Evolutionary conservation across 2,113 vertebrate genomes (phyloP), one percentile per base, ranked within the genome.

Genomic region (Aythya baeri): DNA sequence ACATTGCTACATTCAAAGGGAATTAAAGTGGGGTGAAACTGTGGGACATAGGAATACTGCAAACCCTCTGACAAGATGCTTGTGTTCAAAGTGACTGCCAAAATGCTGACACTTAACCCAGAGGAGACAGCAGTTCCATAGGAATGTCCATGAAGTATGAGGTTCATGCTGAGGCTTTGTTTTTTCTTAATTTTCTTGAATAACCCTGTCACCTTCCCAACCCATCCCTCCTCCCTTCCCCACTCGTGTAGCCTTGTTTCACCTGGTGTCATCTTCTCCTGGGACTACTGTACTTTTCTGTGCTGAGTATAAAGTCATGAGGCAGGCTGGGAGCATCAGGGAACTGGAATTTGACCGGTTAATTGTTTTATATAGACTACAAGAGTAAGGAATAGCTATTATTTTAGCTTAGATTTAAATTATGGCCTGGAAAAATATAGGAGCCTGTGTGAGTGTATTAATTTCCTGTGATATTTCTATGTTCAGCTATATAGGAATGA

Each of bases 261-360:
- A 78, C 1, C 2, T 25, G 7, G 4, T 61, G 7, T 0, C 36
- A 3, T 44, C 31, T 43, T 41, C 38, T n/a, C 22, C 44, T 50
- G 17, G 17, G 22, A 38, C 54, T 38, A 32, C 22, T 31, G 43
- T 43, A n/a, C 55, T 81, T 46, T 38, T 32, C 15, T 18, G 22
- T 46, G 38, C 71, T 26, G 12, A 16, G 25, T 22, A 67, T 49
- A 49, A 73, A 46, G 25, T 50, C 29, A n/a, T 10, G 17, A 46
- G 14, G 44, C 15, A 73, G 43, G 50, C 55, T 86, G 44, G 44
- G 23, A 77, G 23, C 20, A 71, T 32, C 11, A 34, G 2, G n/a
- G 23, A 59, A 71, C 1, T 87, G 17, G 11, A 78, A 88, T 50
- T 46, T 63, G 29, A 71, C 17, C 11, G 20, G n/a, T 26, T 44